Conservation (phyloP, 2,888 invertebrate genomes). For the Sisyra terminalis region DNA sequence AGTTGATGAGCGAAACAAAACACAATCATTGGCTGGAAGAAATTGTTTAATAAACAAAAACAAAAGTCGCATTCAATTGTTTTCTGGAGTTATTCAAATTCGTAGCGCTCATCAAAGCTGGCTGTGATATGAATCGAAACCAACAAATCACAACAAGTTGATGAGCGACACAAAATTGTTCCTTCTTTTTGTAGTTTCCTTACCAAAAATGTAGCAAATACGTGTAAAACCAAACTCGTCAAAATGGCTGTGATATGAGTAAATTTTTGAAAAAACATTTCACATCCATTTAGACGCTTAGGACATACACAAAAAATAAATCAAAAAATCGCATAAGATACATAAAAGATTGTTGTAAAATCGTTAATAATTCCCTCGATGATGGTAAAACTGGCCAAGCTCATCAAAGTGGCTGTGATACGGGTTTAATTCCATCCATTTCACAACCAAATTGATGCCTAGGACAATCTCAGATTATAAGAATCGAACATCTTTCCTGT, state of each 20-base stretch:
- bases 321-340: conserved; percentile 7
- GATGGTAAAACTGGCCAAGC: conserved; percentile 35
- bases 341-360: too few species aligned
- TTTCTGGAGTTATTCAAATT: conserved; percentile 14
- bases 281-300: conserved; percentile 71
- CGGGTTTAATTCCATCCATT: conserved; percentile 45
- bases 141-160: conserved; percentile 81
- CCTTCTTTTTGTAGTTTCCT: conserved; percentile 5
- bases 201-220: conserved; percentile 17
- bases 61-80: too few species aligned
- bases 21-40: conserved; percentile 11
- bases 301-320: conserved; percentile 21
- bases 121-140: conserved; percentile 74
- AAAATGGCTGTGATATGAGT: conserved; percentile 89
- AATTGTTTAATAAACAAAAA: conserved; percentile 4
- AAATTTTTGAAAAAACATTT: conserved; percentile 36
- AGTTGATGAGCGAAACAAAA: conserved; percentile 57
- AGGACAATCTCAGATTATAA: too few species aligned
- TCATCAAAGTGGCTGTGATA: conserved; percentile 99
- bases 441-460: conserved; percentile 82
- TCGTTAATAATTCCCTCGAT: background rate
- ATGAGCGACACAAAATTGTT: conserved; percentile 46
- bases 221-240: conserved; percentile 65
- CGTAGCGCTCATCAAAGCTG: conserved; percentile 92
- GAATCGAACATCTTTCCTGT: too few species aligned